These are phyloP conservation scores for Heteractis magnifica DNA, from an alignment of 92 coral and sea anemone species.

Conservation along the genomic window DNA sequence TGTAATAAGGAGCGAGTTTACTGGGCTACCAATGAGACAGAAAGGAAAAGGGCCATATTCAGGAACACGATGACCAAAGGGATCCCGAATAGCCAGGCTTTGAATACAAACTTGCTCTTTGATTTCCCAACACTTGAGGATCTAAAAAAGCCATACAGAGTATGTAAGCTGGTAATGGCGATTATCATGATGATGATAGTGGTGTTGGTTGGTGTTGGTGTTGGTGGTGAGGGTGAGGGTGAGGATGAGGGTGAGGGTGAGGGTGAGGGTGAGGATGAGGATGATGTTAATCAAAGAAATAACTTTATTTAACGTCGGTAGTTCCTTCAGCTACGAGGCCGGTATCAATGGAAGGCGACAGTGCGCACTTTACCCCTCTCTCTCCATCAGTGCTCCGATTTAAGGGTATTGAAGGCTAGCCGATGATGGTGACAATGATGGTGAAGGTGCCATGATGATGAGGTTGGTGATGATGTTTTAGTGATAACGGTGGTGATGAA, in stretches of 20 bases:
- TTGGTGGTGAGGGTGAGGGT: not conserved
- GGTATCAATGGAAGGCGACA: too few relatives aligned
- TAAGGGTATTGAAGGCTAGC: too few relatives aligned
- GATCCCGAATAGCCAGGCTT: slow-evolving; percentile 74
- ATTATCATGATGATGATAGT: not conserved
- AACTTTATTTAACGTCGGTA: too few relatives aligned
- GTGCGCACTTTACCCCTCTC: not conserved
- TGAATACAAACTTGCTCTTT: slow-evolving; percentile 90
- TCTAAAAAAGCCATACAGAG: slow-evolving; percentile 42
- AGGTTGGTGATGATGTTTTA: too few relatives aligned
- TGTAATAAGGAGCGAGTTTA: slow-evolving; percentile 76
- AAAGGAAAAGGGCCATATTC: slow-evolving; percentile 97
- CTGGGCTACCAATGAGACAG: slow-evolving; percentile 66
- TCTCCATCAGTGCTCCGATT: too few relatives aligned
- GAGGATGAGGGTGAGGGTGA: not conserved
- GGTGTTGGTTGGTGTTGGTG: not conserved
- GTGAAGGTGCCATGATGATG: not conserved
- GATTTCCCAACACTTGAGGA: slow-evolving; percentile 83
- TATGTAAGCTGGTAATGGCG: not conserved
- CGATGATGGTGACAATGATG: not conserved
- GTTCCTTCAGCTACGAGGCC: too few relatives aligned
- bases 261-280: not conserved
- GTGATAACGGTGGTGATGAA: not conserved
- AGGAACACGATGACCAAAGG: slow-evolving; percentile 86
- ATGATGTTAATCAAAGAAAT: not conserved